Evolutionary conservation across 1,140 invertebrate species (phyloP).

Genomic region (Acromyrmex echinatior): DNA sequence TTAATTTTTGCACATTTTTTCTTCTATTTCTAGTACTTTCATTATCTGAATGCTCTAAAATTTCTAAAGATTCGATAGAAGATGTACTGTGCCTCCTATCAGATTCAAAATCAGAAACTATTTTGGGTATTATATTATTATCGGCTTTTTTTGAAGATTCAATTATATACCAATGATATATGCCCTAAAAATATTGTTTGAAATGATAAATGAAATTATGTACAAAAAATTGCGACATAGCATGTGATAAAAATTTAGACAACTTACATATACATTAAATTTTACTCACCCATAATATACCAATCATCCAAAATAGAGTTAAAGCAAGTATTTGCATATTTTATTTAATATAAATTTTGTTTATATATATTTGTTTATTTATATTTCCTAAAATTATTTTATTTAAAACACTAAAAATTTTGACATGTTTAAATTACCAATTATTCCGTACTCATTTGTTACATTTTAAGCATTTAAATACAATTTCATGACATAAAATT

Average conservation of each 20-base stretch:
- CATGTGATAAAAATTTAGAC: background rate
- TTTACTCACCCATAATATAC: slow-evolving; percentile 71
- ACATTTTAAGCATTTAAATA: slow-evolving; percentile 8
- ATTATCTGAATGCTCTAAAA: slow-evolving; percentile 71
- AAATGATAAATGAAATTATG: slow-evolving; percentile 7
- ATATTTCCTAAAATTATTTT: background rate
- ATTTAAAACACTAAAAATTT: slow-evolving; percentile 33
- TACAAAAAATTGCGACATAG: background rate
- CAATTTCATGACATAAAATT: slow-evolving; percentile 52
- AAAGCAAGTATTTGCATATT: slow-evolving; percentile 49
- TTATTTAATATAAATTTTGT: slow-evolving; percentile 20
- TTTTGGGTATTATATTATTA: slow-evolving; percentile 38
- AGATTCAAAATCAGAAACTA: slow-evolving; percentile 55
- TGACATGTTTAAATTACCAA: slow-evolving; percentile 37
- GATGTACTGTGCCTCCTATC: slow-evolving; percentile 70
- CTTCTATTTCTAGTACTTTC: slow-evolving; percentile 54
- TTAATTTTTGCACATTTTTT: slow-evolving; percentile 32
- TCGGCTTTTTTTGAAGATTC: background rate
- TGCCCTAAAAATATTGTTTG: slow-evolving; percentile 30
- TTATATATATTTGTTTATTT: background rate
- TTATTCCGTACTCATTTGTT: slow-evolving; percentile 36
- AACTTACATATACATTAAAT: background rate
- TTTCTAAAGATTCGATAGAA: slow-evolving; percentile 75
- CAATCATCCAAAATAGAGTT: slow-evolving; percentile 70
- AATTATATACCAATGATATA: slow-evolving; percentile 52